Conservation (phyloP, 1,140 invertebrate species). For the Aphelenchoides fujianensis region DNA sequence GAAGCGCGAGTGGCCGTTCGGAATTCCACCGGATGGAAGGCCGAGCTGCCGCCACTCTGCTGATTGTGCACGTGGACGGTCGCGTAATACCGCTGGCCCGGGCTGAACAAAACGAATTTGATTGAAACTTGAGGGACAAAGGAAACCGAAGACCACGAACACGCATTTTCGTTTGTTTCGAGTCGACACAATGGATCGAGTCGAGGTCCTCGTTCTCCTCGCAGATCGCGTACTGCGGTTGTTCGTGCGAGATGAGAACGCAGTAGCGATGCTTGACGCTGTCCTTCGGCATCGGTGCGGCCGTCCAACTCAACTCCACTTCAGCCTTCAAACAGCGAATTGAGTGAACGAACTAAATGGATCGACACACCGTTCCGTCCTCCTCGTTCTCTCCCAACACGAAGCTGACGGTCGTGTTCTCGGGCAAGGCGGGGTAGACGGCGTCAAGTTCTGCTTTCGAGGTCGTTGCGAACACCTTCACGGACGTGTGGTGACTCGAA, state of each 20-base stretch:
- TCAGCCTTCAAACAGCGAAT: no score
- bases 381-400: neutral
- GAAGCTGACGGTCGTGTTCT: neutral
- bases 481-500: neutral
- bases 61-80: neutral
- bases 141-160: neutral
- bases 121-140: neutral
- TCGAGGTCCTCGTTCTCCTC: slow-evolving; percentile 2
- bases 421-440: neutral
- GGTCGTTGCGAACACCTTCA: slow-evolving; percentile 6
- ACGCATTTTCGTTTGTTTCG: neutral
- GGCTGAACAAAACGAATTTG: neutral
- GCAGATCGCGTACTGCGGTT: neutral
- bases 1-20: no score
- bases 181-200: slow-evolving; percentile 7
- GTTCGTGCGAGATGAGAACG: neutral
- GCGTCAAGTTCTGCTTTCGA: neutral
- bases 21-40: neutral
- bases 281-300: neutral
- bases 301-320: neutral
- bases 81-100: neutral
- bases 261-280: neutral
- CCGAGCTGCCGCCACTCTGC: neutral
- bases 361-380: no score
- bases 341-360: no score